A percentile compares a stretch with the other conserved stretches of the same genome.
Evolutionary conservation across 2,113 vertebrate genomes (phyloP).

Genomic region (Stegostoma tigrinum): DNA sequence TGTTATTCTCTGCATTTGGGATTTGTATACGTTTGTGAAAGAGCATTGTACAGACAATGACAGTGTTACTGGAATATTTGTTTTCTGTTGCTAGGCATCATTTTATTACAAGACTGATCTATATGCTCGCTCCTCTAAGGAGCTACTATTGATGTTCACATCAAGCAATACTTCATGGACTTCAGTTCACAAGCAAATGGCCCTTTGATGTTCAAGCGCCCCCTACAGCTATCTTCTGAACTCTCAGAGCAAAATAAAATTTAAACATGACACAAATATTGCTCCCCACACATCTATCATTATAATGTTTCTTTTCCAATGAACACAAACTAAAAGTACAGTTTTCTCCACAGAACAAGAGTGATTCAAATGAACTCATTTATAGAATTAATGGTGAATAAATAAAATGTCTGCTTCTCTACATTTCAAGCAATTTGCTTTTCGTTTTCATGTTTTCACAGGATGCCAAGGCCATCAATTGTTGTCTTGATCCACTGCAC

Average conservation of each 20-base stretch:
- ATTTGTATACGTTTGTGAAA: constrained; percentile 1
- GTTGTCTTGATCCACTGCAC: background rate
- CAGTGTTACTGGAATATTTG: background rate
- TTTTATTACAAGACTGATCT: constrained; percentile 21
- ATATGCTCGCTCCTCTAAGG: background rate
- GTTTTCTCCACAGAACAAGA: background rate
- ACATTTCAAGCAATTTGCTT: background rate
- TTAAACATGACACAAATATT: background rate
- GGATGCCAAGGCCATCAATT: background rate
- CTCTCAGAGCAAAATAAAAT: background rate
- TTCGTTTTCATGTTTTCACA: background rate
- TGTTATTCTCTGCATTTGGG: background rate
- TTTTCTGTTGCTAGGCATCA: background rate
- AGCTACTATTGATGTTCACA: constrained; percentile 25
- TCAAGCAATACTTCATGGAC: constrained; percentile 18
- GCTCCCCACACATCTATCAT: background rate
- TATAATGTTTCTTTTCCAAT: background rate
- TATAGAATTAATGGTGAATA: background rate
- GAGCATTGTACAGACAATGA: background rate
- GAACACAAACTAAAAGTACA: background rate
- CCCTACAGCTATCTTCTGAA: constrained; percentile 11
- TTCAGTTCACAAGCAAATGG: background rate
- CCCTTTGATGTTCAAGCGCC: constrained; percentile 30
- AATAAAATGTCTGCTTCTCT: background rate
- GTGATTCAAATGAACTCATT: background rate